These are phyloP conservation scores for Protonibea diacanthus DNA, from an alignment of 2,797 vertebrate species.

Conservation along the genomic window DNA sequence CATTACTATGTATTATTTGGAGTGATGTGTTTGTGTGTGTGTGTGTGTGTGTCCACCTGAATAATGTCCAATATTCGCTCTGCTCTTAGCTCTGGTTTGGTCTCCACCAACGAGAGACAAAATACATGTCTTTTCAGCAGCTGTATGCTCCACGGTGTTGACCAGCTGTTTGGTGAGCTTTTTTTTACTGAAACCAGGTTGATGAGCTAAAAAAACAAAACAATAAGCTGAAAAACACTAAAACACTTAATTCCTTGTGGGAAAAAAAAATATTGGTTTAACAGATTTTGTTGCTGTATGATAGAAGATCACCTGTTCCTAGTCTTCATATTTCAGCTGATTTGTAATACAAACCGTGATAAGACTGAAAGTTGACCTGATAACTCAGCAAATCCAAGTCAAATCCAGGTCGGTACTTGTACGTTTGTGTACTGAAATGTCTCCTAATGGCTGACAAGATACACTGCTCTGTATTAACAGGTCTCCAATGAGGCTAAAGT, in stretches of 20 bases:
- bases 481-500: constrained; percentile 73
- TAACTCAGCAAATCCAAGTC: not conserved
- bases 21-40: not conserved
- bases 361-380: not conserved
- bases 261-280: not conserved
- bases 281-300: not conserved
- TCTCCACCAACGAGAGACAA: not conserved
- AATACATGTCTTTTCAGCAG: not conserved
- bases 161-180: not conserved
- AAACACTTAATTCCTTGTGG: not conserved
- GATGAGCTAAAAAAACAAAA: not conserved
- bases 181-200: not conserved
- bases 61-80: not conserved
- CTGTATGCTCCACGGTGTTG: too few relatives aligned
- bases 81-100: not conserved
- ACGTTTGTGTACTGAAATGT: constrained; percentile 35
- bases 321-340: not conserved
- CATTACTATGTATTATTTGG: too few relatives aligned
- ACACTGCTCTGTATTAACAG: constrained; percentile 45
- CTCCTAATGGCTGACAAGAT: constrained; percentile 22
- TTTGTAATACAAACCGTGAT: not conserved
- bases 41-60: not conserved
- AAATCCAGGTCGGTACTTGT: not conserved
- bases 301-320: not conserved
- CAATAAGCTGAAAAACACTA: not conserved